Evolutionary conservation across 2,113 vertebrate genomes (phyloP).

Genomic region (Todiramphus chloris): DNA sequence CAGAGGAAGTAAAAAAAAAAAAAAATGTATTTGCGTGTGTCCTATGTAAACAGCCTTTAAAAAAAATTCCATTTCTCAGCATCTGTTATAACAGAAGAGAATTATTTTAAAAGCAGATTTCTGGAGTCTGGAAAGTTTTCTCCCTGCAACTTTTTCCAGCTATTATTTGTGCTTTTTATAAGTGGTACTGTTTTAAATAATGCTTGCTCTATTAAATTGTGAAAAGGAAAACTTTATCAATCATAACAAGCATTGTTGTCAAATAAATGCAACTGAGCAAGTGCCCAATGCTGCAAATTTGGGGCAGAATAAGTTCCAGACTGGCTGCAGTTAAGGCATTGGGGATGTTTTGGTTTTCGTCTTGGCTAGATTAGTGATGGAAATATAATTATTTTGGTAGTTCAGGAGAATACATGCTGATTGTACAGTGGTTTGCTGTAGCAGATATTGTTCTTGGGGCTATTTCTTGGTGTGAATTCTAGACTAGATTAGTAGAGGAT

Average conservation of each 20-base stretch:
- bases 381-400: neutral
- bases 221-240: neutral
- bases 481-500: neutral
- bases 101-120: constrained; percentile 27
- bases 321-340: neutral
- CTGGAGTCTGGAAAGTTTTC: neutral
- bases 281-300: neutral
- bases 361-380: neutral
- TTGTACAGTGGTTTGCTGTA: neutral
- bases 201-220: neutral
- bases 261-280: neutral
- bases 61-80: constrained; percentile 30
- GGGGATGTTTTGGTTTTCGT: neutral
- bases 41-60: constrained; percentile 1
- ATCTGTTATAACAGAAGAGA: constrained; percentile 1
- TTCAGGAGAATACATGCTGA: neutral
- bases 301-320: neutral
- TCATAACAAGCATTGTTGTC: neutral
- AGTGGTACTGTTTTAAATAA: neutral
- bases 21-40: neutral
- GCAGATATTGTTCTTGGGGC: neutral
- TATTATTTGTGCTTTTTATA: neutral
- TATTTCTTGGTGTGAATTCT: neutral
- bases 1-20: constrained; percentile 46
- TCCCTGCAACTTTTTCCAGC: neutral